These are phyloP conservation scores for Pelagia noctiluca DNA, from an alignment of 30 jellyfish, hydroid and myxozoan genomes.

Conservation along the genomic window DNA sequence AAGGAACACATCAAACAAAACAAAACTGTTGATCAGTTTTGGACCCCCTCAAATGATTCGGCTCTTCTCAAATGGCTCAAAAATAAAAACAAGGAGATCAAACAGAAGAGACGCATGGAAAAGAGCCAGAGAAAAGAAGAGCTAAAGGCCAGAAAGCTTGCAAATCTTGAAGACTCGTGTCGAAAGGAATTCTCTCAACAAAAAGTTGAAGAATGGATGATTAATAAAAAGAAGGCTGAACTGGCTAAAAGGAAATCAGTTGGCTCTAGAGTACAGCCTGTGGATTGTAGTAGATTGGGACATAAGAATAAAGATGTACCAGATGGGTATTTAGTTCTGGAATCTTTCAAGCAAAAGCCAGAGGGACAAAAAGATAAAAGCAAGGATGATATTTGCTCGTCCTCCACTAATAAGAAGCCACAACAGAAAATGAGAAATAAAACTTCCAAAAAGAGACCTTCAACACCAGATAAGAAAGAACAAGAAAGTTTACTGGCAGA, in stretches of 20 bases:
- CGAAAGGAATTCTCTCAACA: conserved; percentile 21
- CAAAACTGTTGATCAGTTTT: conserved; percentile 18
- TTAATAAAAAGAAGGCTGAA: background rate
- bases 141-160: conserved; percentile 7
- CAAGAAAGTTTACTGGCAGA: background rate
- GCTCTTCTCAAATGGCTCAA: conserved; percentile 56
- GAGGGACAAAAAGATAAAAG: background rate
- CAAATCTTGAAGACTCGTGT: conserved; percentile 32
- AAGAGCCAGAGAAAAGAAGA: conserved; percentile 28
- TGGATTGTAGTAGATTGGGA: background rate
- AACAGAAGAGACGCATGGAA: conserved; percentile 17
- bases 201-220: conserved; percentile 58
- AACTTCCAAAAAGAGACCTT: background rate
- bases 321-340: conserved; percentile 32
- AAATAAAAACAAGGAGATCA: conserved; percentile 27
- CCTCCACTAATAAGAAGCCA: too few relatives aligned
- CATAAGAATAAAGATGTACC: background rate
- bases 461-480: background rate
- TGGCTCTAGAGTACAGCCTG: conserved; percentile 15
- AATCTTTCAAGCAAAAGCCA: conserved; percentile 10
- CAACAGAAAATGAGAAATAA: background rate
- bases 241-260: conserved; percentile 9
- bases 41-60: conserved; percentile 30
- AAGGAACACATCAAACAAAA: too few relatives aligned
- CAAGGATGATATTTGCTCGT: too few relatives aligned